A percentile compares a stretch with the other conserved stretches of the same genome.
Evolutionary conservation across 2,888 invertebrate species (phyloP).

Genomic region (Cephus pygmeus): DNA sequence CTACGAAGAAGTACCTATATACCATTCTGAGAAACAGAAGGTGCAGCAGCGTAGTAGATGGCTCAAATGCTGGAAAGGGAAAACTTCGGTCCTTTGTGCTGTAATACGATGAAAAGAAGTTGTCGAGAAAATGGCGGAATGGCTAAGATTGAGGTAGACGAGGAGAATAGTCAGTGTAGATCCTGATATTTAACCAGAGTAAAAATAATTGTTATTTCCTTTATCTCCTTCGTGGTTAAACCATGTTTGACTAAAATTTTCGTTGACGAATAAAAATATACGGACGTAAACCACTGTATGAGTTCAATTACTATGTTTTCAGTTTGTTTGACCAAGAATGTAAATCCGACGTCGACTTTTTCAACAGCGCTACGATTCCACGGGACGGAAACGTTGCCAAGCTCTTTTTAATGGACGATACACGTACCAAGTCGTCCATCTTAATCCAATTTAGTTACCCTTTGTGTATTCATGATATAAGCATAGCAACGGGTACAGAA

Average conservation of each 20-base stretch:
- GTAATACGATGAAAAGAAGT: background rate
- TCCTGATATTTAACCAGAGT: background rate
- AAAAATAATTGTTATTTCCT: background rate
- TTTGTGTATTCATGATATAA: background rate
- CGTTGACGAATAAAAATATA: background rate
- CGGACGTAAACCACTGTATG: background rate
- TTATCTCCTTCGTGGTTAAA: too few species aligned
- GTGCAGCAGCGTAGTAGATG: background rate
- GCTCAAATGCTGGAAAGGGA: background rate
- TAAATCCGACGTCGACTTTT: background rate
- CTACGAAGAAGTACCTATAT: background rate
- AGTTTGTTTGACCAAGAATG: background rate
- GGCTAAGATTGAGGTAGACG: background rate
- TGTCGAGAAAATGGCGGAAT: background rate
- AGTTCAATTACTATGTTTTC: background rate
- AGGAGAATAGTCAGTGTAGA: background rate
- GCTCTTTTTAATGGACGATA: background rate
- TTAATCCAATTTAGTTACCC: background rate
- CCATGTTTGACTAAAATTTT: background rate
- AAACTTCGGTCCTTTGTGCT: background rate
- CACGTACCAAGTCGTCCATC: background rate
- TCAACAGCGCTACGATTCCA: background rate
- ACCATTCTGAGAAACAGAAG: background rate
- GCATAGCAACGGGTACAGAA: background rate
- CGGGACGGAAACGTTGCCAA: background rate